Base-by-base conservation (phyloP, 2,888 invertebrate genomes). In the Agonopterix subpropinquella region DNA sequence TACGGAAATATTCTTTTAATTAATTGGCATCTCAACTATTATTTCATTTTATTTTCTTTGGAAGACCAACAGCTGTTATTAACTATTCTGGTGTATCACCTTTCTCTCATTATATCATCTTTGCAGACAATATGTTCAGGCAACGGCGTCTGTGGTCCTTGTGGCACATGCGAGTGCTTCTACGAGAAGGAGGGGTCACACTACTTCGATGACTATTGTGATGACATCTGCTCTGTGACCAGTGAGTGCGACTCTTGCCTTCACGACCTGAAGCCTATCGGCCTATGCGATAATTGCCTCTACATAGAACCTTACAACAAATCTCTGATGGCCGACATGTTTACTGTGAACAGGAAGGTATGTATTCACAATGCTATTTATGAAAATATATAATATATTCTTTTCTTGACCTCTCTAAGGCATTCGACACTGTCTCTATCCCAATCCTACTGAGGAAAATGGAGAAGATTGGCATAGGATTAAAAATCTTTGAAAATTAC, bases 201-300 rank as follows among this genome's bases (percentile, higher is more conserved):
- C 50, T 87, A 86, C 66, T 83, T 81, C 62, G 73, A 80, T 53
- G 44, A 73, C 45, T 66, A 62, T 43, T 87, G 88, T 61, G 62
- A 64, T 0, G 84, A 81, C 52, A 62, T 87, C 2, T 86, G 87
- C 57, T 64, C 62, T 55, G 53, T 57, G 10, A 62, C 69, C 18
- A 67, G 53, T 50, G 61, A 69, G 7, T 79, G 72, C 51, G 73
- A 75, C n/a, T 54, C 56, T 2, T 85, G 84, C 47, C 62, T 84
- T 2, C 54, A 55, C 9, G n/a, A 39, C 3, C 39, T 9, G n/a
- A 39, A 39, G 10, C 39, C 39, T 9, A n/a, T 5, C 28, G 39
- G 39, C 10, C 39, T 9, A 9, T 39, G 39, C n/a, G 39, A 39
- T n/a, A n/a, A 39, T 7, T 39, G 39, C 39, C 39, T 28, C 28